A percentile compares a stretch with the other conserved stretches of the same genome.
Conservation (phyloP, 2,797 vertebrate genomes). For the Lepus townsendii region DNA sequence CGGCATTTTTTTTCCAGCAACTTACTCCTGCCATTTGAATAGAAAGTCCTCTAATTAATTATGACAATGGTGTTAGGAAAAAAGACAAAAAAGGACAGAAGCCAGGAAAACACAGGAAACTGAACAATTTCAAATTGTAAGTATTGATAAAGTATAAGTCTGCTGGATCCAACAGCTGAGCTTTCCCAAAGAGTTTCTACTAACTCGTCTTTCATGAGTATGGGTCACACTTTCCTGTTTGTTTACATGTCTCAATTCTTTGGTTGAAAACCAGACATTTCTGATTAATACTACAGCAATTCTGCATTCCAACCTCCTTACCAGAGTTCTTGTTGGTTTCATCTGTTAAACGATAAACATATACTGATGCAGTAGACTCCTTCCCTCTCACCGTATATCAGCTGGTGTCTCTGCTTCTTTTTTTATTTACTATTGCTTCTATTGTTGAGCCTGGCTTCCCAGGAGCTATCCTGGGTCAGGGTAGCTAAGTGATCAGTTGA, state of each 20-base stretch:
- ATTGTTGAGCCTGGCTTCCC: neutral
- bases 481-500: neutral
- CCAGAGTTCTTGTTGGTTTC: neutral
- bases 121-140: conserved; percentile 18
- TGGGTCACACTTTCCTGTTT: neutral
- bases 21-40: neutral
- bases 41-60: neutral
- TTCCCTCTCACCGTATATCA: neutral
- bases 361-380: neutral
- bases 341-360: neutral
- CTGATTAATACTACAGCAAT: neutral
- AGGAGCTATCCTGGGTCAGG: neutral
- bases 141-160: neutral
- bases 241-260: neutral
- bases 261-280: neutral
- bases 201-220: neutral
- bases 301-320: neutral
- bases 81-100: neutral
- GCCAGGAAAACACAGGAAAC: neutral
- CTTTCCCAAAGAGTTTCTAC: neutral
- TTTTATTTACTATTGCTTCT: neutral
- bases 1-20: neutral
- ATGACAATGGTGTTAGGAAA: neutral
- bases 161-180: neutral
- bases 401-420: neutral